Conservation (phyloP, 2,888 invertebrate species). For the Pterobdella sp. region DNA sequence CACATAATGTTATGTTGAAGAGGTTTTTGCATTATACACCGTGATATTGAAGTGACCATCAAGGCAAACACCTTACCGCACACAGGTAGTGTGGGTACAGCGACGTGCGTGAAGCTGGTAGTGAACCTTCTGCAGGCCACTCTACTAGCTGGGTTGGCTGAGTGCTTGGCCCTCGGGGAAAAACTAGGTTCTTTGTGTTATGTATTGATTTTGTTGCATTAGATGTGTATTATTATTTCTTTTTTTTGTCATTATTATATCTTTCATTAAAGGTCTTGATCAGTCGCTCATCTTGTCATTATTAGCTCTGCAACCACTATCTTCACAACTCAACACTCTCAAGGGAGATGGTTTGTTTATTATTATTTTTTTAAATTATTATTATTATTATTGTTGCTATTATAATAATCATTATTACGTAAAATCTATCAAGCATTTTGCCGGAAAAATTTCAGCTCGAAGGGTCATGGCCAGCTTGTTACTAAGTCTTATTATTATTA, state of each 20-base stretch:
- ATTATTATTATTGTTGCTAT: background rate
- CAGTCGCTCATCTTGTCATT: conserved; percentile 83
- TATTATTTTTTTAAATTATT: background rate
- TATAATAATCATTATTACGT: background rate
- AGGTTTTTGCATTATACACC: background rate
- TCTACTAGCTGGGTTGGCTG: conserved; percentile 77
- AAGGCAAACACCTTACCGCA: background rate
- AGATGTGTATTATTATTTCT: background rate
- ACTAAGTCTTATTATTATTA: background rate
- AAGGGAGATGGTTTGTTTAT: conserved; percentile 66
- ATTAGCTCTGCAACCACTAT: conserved; percentile 71
- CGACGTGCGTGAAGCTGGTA: conserved; percentile 86
- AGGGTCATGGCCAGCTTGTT: no score
- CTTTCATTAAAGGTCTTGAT: conserved; percentile 64
- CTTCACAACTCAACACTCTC: conserved; percentile 71
- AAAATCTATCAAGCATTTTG: no score
- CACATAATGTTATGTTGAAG: background rate
- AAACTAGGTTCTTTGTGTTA: conserved; percentile 54
- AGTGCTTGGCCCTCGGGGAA: conserved; percentile 86
- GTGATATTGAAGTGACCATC: background rate
- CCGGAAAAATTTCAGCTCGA: no score
- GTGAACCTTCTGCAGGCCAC: conserved; percentile 81
- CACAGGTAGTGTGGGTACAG: conserved; percentile 79
- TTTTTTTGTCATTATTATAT: background rate
- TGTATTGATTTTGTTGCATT: background rate